These are phyloP conservation scores for Ochropleura leucogaster DNA, from an alignment of 2,888 invertebrate species.

Conservation along the genomic window DNA sequence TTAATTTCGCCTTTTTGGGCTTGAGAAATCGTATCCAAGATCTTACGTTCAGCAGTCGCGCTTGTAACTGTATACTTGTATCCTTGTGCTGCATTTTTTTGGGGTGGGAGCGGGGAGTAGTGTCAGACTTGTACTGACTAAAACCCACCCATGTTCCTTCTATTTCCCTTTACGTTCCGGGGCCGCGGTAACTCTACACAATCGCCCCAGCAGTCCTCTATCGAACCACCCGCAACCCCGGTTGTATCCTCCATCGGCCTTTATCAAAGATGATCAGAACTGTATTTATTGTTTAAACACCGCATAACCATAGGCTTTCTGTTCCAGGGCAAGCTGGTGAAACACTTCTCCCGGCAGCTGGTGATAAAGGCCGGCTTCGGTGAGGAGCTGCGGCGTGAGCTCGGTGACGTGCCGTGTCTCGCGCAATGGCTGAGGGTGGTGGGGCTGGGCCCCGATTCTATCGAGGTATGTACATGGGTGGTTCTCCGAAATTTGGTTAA, in stretches of 20 bases:
- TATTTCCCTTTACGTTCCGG: too few relatives aligned
- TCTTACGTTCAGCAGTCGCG: neutral
- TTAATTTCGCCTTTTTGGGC: too few relatives aligned
- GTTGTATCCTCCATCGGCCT: too few relatives aligned
- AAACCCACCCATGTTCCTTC: too few relatives aligned
- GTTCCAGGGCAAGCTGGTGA: conserved; percentile 96
- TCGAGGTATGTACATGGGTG: conserved; percentile 90
- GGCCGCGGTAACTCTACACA: too few relatives aligned
- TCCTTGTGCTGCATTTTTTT: too few relatives aligned
- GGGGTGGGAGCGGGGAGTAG: too few relatives aligned
- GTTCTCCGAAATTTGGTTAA: too few relatives aligned
- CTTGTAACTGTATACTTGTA: neutral
- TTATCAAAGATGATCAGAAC: too few relatives aligned
- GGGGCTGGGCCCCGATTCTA: conserved; percentile 94
- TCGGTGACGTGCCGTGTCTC: conserved; percentile 94
- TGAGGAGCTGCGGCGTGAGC: conserved; percentile 87
- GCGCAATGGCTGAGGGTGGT: conserved; percentile 98
- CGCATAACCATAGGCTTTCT: neutral
- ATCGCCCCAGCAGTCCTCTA: too few relatives aligned
- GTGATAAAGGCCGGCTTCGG: conserved; percentile 95
- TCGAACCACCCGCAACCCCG: too few relatives aligned
- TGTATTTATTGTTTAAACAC: neutral
- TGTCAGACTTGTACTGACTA: too few relatives aligned
- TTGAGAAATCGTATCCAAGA: neutral
- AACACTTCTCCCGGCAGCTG: conserved; percentile 97